Evolutionary conservation across 1,140 invertebrate species (phyloP), one percentile per base, ranked within the genome.

Genomic region (Philaenus spumarius): DNA sequence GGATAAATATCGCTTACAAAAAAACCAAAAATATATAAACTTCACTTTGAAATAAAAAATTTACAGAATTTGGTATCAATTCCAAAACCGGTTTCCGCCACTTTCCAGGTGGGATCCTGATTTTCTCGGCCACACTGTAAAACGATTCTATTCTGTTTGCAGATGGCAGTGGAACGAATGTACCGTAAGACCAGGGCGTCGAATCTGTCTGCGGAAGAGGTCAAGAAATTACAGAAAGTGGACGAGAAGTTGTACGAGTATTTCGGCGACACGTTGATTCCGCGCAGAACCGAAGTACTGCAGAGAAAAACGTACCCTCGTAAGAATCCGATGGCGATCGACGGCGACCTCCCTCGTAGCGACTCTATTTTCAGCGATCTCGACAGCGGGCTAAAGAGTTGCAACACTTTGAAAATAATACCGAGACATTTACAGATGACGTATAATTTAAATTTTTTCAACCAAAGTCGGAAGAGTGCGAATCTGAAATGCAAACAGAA

Each of bases 181-280:
- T 53, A 64, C 39, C 61, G 22, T 40, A 46, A 51, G 17, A 54
- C 46, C 19, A 57, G 50, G 51, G 20, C 4, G 30, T n/a, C n/a
- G n/a, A 35, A 42, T 17, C 34, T 22, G 9, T 45, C 12, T 11
- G 22, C 19, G 26, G 60, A 64, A 11, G 57, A 61, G 20, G n/a
- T 50, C 5, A 56, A 40, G 24, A 50, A 48, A 40, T 15, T 57
- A 2, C 53, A 35, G n/a, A 58, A 53, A 57, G 52, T 64, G 1
- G 62, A 64, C 14, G 14, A 64, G 17, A 59, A 56, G 48, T 37
- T 64, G 11, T 59, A 61, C 45, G 45, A 54, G 0, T 56, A 24
- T 22, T 59, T 64, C 22, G 62, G 62, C 17, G 62, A 64, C 48
- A 50, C 55, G 20, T 20, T 64, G 14, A 47, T 56, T 39, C 62